Conservation (phyloP, 2,113 vertebrate genomes). For the Argyrosomus japonicus region DNA sequence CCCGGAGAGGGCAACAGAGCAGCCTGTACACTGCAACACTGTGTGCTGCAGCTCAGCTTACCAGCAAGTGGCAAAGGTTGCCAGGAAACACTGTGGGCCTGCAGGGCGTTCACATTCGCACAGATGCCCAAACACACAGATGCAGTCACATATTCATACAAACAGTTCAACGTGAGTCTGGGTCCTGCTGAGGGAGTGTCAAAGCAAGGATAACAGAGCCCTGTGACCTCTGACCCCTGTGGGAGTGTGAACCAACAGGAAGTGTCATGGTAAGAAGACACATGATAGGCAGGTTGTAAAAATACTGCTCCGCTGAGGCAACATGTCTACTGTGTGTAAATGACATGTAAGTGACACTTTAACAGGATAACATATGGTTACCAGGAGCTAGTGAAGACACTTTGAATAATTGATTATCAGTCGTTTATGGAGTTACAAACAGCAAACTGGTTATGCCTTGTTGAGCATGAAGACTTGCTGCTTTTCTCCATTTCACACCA, state of each 20-base stretch:
- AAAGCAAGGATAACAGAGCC: conserved; percentile 23
- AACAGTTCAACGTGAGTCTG: conserved; percentile 20
- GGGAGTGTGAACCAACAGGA: conserved; percentile 49
- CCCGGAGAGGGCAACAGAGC: conserved; percentile 49
- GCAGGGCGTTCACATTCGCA: conserved; percentile 30
- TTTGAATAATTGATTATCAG: neutral
- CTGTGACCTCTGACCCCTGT: conserved; percentile 45
- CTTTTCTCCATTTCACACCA: neutral
- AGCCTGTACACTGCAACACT: conserved; percentile 22
- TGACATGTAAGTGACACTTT: neutral
- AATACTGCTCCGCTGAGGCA: conserved; percentile 18
- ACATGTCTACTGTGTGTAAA: neutral
- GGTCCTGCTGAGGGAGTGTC: neutral
- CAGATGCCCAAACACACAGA: conserved; percentile 40
- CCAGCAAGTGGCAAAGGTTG: conserved; percentile 70
- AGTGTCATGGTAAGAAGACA: conserved; percentile 34
- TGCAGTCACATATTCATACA: conserved; percentile 23
- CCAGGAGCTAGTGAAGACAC: neutral
- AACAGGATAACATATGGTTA: neutral
- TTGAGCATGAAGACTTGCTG: no score
- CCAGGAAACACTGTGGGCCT: conserved; percentile 61
- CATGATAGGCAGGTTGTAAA: conserved; percentile 44
- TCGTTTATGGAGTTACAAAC: neutral
- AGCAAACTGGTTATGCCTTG: neutral
- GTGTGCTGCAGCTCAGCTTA: conserved; percentile 55